Conservation (phyloP, 2,888 invertebrate species). For the Campaea margaritaria region DNA sequence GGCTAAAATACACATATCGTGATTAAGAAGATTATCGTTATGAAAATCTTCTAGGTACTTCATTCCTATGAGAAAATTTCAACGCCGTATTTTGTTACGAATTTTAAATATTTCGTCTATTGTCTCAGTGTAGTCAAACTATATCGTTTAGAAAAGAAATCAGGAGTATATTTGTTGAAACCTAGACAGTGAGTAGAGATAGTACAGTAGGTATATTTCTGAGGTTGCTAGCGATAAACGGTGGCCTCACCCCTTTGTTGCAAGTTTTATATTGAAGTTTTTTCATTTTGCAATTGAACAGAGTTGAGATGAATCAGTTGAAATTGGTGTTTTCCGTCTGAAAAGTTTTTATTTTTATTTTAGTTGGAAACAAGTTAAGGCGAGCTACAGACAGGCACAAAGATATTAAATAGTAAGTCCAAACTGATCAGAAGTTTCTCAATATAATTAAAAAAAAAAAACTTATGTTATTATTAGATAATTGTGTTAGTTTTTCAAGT, state of each 20-base stretch:
- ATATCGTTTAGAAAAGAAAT: slow-evolving; percentile 25
- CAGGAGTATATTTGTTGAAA: slow-evolving; percentile 30
- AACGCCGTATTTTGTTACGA: too few relatives aligned
- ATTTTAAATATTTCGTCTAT: too few relatives aligned
- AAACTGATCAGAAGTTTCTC: too few relatives aligned
- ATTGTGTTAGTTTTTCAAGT: too few relatives aligned
- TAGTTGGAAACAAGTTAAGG: neutral
- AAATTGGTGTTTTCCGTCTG: slow-evolving; percentile 12
- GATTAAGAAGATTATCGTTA: too few relatives aligned
- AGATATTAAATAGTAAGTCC: too few relatives aligned
- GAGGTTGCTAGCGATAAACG: slow-evolving; percentile 7
- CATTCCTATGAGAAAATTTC: too few relatives aligned
- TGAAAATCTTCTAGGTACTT: too few relatives aligned
- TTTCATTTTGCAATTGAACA: slow-evolving; percentile 5
- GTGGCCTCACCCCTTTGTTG: slow-evolving; percentile 15
- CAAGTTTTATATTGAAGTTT: slow-evolving; percentile 10
- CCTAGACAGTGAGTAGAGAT: slow-evolving; percentile 19
- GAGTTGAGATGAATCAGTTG: slow-evolving; percentile 2
- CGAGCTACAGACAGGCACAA: neutral
- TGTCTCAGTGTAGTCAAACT: slow-evolving; percentile 7
- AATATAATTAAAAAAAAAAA: too few relatives aligned
- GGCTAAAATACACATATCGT: too few relatives aligned
- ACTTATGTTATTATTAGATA: too few relatives aligned
- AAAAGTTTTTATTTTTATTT: slow-evolving; percentile 4
- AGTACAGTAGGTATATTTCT: slow-evolving; percentile 4